A percentile compares a stretch with the other conserved stretches of the same genome.
Conservation (phyloP, 2,113 vertebrate species). For the Rattus rattus region DNA sequence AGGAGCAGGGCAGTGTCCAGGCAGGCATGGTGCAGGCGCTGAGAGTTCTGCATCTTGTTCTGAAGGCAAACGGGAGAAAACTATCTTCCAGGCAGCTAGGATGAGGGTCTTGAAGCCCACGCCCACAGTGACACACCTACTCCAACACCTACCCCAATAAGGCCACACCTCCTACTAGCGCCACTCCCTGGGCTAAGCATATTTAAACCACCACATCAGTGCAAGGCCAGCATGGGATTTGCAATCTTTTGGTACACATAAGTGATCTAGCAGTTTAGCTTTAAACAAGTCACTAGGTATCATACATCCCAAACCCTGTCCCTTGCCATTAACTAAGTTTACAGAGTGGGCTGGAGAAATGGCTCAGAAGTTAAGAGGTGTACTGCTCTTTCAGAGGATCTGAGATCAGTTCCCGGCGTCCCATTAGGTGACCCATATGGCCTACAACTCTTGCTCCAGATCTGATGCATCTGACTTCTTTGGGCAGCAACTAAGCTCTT, state of each 20-base stretch:
- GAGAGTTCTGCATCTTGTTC: too few species aligned
- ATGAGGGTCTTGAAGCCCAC: too few species aligned
- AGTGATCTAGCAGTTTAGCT: conserved; percentile 26
- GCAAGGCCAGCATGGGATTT: not conserved
- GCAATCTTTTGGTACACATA: not conserved
- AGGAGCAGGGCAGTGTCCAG: too few species aligned
- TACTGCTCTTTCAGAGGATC: too few species aligned
- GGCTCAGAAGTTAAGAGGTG: not conserved
- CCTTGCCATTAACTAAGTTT: conserved; percentile 8
- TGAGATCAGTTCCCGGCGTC: not conserved
- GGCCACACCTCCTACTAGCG: too few species aligned
- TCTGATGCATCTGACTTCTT: not conserved
- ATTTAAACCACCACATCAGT: not conserved
- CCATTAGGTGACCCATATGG: not conserved
- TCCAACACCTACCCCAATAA: too few species aligned
- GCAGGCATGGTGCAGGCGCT: too few species aligned
- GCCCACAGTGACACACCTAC: too few species aligned
- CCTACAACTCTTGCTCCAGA: not conserved
- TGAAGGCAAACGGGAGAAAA: too few species aligned
- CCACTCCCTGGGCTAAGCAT: too few species aligned
- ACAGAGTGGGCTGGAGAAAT: not conserved
- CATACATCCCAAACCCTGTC: not conserved
- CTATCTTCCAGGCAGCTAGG: too few species aligned
- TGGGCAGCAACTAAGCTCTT: not conserved
- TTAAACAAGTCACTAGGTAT: conserved; percentile 8